Evolutionary conservation across 2,113 vertebrate genomes (phyloP), one percentile per base, ranked within the genome.

Genomic region (Oryzias melastigma): DNA sequence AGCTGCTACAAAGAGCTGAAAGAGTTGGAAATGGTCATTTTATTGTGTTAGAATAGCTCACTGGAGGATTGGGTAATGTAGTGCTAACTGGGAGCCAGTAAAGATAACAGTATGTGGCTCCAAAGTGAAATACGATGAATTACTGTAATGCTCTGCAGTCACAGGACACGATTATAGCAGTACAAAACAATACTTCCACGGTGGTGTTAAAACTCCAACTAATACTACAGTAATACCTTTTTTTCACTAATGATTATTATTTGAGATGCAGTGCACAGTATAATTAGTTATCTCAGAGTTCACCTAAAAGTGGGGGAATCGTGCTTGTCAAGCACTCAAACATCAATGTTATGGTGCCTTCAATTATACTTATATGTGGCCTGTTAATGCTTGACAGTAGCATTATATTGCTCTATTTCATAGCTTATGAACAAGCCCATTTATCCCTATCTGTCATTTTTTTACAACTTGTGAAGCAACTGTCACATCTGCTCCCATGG

Each of bases 11-110:
- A 88, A 84, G 82, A 90, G 87, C 90, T 87, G 88, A 87, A 90
- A 90, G 84, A 89, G 83, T 90, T 87, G 68, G 82, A 90, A 89
- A 90, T 81, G 88, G 88, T 91, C 89, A 90, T 90, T 90, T 91
- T 86, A 87, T 85, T 82, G 82, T 75, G 64, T 86, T 85, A 67
- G 83, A 89, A 91, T 83, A 83, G 90, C 88, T 87, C 86, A 70
- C 87, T 77, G 25, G 91, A 91, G 90, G 90, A 84, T 85, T 75
- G 78, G 73, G 75, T 91, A 88, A 92, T 91, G 88, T 83, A 80
- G 80, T 87, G 84, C 89, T 88, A 90, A 86, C 89, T 68, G 76
- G 77, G 72, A 58, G 76, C 74, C 71, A 52, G 75, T 75, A 82
- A 73, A 82, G 75, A 88, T 73, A 88, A 87, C 84, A 83, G 72